Evolutionary conservation across 2,113 vertebrate species (phyloP).

Genomic region (Brevimyrus niger): DNA sequence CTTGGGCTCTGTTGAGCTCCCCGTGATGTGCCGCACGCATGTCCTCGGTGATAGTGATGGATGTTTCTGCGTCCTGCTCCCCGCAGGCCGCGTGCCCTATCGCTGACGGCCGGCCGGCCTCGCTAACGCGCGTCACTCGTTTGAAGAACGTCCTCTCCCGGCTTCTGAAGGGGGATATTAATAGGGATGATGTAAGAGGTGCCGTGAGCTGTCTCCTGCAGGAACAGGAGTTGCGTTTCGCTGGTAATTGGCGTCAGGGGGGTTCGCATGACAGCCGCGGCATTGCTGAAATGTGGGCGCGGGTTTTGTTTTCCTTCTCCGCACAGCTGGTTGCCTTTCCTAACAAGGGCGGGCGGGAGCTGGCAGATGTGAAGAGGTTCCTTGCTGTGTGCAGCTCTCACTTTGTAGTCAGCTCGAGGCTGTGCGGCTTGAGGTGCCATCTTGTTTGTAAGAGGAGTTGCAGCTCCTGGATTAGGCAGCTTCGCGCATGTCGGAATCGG

Average conservation of each 20-base stretch:
- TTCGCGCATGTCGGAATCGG: neutral
- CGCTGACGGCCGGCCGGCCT: neutral
- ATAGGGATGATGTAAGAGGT: conserved; percentile 12
- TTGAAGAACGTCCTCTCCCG: neutral
- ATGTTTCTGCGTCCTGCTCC: neutral
- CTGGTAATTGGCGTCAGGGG: neutral
- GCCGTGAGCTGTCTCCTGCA: conserved; percentile 2
- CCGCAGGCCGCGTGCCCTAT: neutral
- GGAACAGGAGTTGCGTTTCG: conserved; percentile 16
- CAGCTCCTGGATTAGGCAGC: neutral
- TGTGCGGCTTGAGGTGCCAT: neutral
- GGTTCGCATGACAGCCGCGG: neutral
- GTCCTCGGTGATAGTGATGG: neutral
- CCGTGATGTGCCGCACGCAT: neutral
- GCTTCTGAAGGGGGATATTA: conserved; percentile 7
- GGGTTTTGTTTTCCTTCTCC: conserved; percentile 3
- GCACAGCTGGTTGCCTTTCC: neutral
- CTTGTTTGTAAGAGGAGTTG: neutral
- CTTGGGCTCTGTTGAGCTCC: neutral
- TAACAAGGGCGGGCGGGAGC: neutral
- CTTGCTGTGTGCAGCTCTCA: neutral
- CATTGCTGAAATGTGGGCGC: neutral
- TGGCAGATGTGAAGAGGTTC: neutral
- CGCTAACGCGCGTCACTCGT: neutral
- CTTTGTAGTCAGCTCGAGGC: neutral